A percentile compares a stretch with the other conserved stretches of the same genome.
phyloP scores from a whole-genome alignment of 1,140 invertebrate genomes.

The Philaenus spumarius region DNA sequence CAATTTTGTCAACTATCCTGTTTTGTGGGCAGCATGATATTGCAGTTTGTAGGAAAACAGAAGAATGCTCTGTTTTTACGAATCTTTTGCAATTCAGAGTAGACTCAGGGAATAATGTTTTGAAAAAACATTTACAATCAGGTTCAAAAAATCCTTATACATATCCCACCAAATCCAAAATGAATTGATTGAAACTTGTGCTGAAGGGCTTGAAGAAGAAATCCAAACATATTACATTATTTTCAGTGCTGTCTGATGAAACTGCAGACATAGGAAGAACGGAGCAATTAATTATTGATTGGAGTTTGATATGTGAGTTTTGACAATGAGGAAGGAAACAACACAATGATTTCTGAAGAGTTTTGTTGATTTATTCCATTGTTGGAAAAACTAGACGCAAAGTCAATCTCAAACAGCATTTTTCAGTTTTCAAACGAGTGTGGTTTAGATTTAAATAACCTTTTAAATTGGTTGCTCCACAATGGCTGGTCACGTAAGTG shows the following conservation, averaged over 20 bases:
- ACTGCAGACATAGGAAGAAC: background rate
- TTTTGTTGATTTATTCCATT: too few relatives aligned
- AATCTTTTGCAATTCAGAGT: background rate
- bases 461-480: conserved; percentile 10
- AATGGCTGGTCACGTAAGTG: conserved; percentile 8
- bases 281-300: conserved; percentile 8
- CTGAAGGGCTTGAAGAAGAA: background rate
- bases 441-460: conserved; percentile 5
- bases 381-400: too few relatives aligned
- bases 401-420: too few relatives aligned
- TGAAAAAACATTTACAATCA: conserved; percentile 4
- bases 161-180: conserved; percentile 14
- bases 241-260: conserved; percentile 10
- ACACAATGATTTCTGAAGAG: too few relatives aligned
- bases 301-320: conserved; percentile 10
- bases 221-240: background rate
- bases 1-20: too few relatives aligned
- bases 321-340: too few relatives aligned
- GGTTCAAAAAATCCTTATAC: background rate
- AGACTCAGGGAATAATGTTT: conserved; percentile 1
- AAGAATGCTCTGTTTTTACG: too few relatives aligned
- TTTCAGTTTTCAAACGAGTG: too few relatives aligned
- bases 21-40: too few relatives aligned
- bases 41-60: too few relatives aligned
- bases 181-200: background rate